Percentiles rank a stretch among this genome's conserved stretches.
These are phyloP conservation scores for Tetheella fluctuosa DNA, from an alignment of 2,888 invertebrate species.

Conservation along the genomic window DNA sequence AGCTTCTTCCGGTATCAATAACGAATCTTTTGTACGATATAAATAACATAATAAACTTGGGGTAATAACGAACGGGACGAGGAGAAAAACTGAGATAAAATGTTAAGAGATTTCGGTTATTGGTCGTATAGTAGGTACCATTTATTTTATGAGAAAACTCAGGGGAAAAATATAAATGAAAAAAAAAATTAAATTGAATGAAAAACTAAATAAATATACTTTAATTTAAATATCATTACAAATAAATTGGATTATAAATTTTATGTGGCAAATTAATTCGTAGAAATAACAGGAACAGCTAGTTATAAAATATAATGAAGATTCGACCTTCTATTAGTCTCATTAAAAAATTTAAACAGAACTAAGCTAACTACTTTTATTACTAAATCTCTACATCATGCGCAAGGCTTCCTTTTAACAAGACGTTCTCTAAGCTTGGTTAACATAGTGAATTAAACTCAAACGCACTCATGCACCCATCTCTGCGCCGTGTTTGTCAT, in stretches of 20 bases:
- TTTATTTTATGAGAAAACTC: too few relatives aligned
- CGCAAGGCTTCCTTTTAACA: neutral
- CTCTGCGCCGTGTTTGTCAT: neutral
- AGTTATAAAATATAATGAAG: too few relatives aligned
- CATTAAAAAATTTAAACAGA: too few relatives aligned
- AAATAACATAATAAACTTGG: slow-evolving; percentile 5
- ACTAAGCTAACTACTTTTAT: neutral
- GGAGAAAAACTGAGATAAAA: neutral
- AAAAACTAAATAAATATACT: too few relatives aligned
- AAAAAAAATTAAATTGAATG: too few relatives aligned
- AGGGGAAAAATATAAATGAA: too few relatives aligned
- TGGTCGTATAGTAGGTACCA: neutral
- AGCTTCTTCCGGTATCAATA: slow-evolving; percentile 16
- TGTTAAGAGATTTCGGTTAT: neutral
- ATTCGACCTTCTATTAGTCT: too few relatives aligned
- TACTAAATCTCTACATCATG: neutral
- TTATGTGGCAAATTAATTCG: too few relatives aligned
- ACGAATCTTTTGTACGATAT: neutral
- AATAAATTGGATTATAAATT: too few relatives aligned
- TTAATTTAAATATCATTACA: too few relatives aligned
- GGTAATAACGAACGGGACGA: neutral
- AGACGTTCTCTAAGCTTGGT: neutral
- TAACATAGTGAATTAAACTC: slow-evolving; percentile 2
- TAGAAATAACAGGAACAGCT: too few relatives aligned
- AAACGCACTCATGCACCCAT: neutral